These are phyloP conservation scores for Aegithalos caudatus DNA, from an alignment of 2,113 vertebrate species.

Conservation along the genomic window DNA sequence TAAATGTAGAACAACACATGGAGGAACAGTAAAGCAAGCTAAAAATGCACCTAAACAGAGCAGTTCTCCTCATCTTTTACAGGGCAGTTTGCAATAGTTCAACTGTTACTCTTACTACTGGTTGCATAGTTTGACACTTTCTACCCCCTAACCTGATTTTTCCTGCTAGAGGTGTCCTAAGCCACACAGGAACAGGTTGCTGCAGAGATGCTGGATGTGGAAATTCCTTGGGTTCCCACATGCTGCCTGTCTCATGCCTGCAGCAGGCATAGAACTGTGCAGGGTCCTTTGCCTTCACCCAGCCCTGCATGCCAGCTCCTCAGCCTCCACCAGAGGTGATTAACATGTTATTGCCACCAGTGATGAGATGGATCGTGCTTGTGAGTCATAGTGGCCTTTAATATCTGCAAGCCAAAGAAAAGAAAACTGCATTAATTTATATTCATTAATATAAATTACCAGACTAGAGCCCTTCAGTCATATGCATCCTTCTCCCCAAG, in stretches of 20 bases:
- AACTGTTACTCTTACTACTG: background rate
- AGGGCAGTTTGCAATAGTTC: background rate
- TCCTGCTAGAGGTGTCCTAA: background rate
- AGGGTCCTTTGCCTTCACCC: background rate
- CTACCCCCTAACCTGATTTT: background rate
- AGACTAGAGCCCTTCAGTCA: background rate
- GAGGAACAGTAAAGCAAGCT: background rate
- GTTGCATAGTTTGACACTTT: background rate
- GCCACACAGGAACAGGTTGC: background rate
- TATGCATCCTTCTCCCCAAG: background rate
- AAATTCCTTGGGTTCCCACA: background rate
- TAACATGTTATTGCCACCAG: background rate
- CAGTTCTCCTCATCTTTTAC: background rate
- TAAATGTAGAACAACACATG: background rate
- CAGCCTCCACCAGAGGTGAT: background rate
- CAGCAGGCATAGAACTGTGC: background rate
- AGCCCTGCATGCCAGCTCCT: background rate
- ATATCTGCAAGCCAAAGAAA: slow-evolving; percentile 19
- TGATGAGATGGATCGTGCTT: background rate
- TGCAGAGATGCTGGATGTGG: background rate
- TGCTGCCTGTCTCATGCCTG: background rate
- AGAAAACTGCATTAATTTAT: slow-evolving; percentile 23
- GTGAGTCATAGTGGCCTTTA: background rate
- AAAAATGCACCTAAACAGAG: background rate
- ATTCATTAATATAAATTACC: slow-evolving; percentile 21